Evolutionary conservation across 2,113 vertebrate species (phyloP), one percentile per base, ranked within the genome.

Genomic region (Rissa tridactyla): DNA sequence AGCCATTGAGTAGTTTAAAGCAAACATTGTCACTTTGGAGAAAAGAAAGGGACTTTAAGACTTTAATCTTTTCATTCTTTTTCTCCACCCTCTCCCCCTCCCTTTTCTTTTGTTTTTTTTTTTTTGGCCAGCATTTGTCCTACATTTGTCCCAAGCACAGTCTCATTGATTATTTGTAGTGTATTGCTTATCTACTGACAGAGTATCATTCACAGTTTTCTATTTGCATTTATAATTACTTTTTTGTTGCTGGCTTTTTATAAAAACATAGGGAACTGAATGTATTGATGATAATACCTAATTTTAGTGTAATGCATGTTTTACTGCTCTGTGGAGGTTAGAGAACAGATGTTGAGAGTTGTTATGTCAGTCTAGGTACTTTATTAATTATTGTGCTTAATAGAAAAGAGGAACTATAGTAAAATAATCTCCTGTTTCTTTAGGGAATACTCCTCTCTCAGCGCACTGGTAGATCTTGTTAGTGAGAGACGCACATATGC

Each of bases 311-410:
- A 95, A 82, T 71, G 36, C 17, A n/a, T 26, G 9, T 65, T 94
- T 90, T 86, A 82, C n/a, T 54, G 32, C 22, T 75, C 68, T 75
- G 29, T 51, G 66, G 86, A 88, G n/a, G 42, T 78, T 93, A 86
- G 15, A 22, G 13, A 93, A 90, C 82, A 90, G 86, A 77, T 91
- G 68, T 58, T 91, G 38, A 75, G 21, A 58, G 22, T 40, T 86
- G 23, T 66, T 88, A 34, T 15, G 11, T 58, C 58, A 62, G 19
- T 36, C 25, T 73, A 58, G 21, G 42, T 83, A 62, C 6, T 86
- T 93, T 66, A 83, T 73, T 94, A 92, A 85, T 83, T 83, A 57
- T 88, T 88, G 16, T 49, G 18, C 30, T 92, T 86, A 93, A 62
- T 27, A 72, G 34, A 64, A 86, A 72, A 61, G 25, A 78, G 40